Evolutionary conservation across 2,797 vertebrate genomes (phyloP).

Genomic region (Lepus townsendii): DNA sequence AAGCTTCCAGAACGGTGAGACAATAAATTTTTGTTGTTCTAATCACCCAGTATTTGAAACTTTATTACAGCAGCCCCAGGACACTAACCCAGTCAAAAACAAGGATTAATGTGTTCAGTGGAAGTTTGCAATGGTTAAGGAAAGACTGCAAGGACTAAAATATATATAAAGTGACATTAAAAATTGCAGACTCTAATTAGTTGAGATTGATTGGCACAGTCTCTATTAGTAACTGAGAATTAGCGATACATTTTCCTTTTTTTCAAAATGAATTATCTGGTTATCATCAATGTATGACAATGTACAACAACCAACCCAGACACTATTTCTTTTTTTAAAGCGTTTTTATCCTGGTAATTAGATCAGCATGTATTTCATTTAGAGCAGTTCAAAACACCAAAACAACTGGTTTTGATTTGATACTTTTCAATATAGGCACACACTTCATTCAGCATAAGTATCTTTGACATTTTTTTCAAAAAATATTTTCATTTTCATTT

Average conservation of each 20-base stretch:
- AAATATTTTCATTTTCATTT: conserved; percentile 76
- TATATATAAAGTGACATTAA: background rate
- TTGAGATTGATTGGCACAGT: background rate
- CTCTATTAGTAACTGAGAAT: conserved; percentile 28
- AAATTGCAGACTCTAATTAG: background rate
- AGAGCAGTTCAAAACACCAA: conserved; percentile 22
- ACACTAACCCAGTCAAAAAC: background rate
- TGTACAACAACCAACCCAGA: background rate
- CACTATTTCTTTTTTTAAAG: conserved; percentile 41
- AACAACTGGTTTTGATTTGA: conserved; percentile 19
- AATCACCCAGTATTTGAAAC: background rate
- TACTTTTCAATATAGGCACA: background rate
- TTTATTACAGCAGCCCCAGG: conserved; percentile 35
- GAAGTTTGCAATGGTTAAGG: background rate
- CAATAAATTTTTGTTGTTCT: background rate
- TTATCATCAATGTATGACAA: background rate
- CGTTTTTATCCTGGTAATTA: background rate
- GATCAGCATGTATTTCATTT: conserved; percentile 22
- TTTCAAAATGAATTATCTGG: conserved; percentile 25
- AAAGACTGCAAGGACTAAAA: background rate
- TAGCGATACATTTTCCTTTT: conserved; percentile 49
- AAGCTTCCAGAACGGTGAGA: background rate
- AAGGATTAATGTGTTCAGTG: background rate
- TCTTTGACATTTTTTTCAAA: conserved; percentile 68
- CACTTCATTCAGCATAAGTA: conserved; percentile 71